Percentiles rank a stretch among this genome's conserved stretches.
Conservation (phyloP, 2,797 vertebrate species). For the Tenualosa ilisha region DNA sequence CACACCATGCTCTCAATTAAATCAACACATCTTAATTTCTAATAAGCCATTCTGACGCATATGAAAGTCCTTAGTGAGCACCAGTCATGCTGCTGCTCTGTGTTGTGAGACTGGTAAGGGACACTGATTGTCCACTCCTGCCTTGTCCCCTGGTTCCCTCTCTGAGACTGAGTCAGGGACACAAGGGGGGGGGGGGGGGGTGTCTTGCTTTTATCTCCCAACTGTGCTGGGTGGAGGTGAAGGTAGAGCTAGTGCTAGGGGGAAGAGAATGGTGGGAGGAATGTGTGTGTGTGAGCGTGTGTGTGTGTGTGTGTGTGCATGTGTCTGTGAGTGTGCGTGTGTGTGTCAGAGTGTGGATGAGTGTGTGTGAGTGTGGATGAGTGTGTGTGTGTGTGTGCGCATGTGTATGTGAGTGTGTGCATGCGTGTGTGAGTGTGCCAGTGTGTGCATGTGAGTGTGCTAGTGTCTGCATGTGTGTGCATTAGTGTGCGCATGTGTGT, state of each 20-base stretch:
- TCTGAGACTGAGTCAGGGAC: neutral
- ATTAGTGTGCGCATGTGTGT: too few relatives aligned
- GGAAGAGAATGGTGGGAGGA: neutral
- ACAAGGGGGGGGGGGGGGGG: neutral
- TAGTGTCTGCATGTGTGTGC: too few relatives aligned
- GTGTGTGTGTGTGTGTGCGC: too few relatives aligned
- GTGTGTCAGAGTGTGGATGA: too few relatives aligned
- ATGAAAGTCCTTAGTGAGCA: neutral
- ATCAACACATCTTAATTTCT: neutral
- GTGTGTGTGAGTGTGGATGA: too few relatives aligned
- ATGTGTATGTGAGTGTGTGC: too few relatives aligned
- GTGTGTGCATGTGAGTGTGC: too few relatives aligned
- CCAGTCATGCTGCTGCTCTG: neutral
- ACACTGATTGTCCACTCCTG: neutral
- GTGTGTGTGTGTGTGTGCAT: too few relatives aligned
- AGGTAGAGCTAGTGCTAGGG: neutral
- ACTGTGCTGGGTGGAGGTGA: neutral
- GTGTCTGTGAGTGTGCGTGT: too few relatives aligned
- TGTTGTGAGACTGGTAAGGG: neutral
- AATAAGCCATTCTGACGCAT: neutral
- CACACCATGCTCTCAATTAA: neutral
- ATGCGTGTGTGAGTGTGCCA: too few relatives aligned
- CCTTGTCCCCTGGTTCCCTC: neutral
- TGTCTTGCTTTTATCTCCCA: constrained; percentile 1
- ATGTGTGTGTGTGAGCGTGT: too few relatives aligned